Evolutionary conservation across 1,140 invertebrate genomes (phyloP).

Genomic region (Stenopsyche tienmushanensis): DNA sequence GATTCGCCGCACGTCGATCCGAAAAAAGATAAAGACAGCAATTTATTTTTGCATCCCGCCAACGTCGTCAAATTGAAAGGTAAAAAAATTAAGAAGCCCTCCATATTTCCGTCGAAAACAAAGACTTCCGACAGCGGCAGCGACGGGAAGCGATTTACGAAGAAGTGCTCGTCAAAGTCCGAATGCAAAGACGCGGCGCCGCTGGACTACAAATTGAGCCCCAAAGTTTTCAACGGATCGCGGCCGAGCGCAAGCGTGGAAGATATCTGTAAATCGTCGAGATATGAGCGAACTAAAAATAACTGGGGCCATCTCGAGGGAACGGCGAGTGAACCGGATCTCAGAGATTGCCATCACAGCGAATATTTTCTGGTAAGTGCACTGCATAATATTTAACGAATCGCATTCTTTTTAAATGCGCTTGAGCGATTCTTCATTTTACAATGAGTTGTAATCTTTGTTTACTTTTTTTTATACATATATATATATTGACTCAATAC

Average conservation of each 20-base stretch:
- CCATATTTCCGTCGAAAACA: slow-evolving; percentile 50
- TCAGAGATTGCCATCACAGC: slow-evolving; percentile 37
- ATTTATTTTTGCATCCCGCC: slow-evolving; percentile 50
- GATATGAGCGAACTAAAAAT: slow-evolving; percentile 12
- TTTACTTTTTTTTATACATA: too few species aligned
- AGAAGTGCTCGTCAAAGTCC: not conserved
- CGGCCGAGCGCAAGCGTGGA: slow-evolving; percentile 60
- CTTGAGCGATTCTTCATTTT: too few species aligned
- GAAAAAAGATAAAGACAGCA: slow-evolving; percentile 45
- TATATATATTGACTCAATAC: too few species aligned
- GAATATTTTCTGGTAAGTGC: slow-evolving; percentile 34
- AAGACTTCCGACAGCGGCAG: slow-evolving; percentile 30
- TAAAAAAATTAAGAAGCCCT: slow-evolving; percentile 48
- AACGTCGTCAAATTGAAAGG: slow-evolving; percentile 46
- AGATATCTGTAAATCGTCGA: slow-evolving; percentile 47
- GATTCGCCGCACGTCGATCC: slow-evolving; percentile 2
- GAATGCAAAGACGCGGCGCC: not conserved
- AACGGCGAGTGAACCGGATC: slow-evolving; percentile 51
- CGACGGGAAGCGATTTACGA: slow-evolving; percentile 10
- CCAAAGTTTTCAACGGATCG: slow-evolving; percentile 57
- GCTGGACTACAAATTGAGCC: slow-evolving; percentile 57
- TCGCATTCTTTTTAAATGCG: too few species aligned
- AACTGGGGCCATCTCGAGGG: slow-evolving; percentile 40
- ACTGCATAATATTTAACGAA: not conserved
- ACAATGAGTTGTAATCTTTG: too few species aligned